phyloP scores from a whole-genome alignment of 2,797 vertebrate species.

The Melanogrammus aeglefinus region DNA sequence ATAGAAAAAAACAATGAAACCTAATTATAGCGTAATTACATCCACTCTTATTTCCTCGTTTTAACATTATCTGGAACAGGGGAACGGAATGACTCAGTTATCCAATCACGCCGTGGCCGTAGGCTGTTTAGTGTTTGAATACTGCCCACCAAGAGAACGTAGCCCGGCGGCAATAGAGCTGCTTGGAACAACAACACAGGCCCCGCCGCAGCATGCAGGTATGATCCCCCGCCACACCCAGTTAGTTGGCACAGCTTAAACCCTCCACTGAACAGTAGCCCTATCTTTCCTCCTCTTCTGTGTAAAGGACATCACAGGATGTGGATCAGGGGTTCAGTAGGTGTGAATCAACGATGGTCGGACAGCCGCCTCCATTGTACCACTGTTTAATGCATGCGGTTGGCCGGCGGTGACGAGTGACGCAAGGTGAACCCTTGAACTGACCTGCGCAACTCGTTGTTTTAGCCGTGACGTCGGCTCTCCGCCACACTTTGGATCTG shows the following conservation, averaged over 20 bases:
- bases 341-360: background rate
- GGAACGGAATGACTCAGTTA: too few relatives aligned
- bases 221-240: conserved; percentile 39
- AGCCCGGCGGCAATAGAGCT: conserved; percentile 25
- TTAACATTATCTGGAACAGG: background rate
- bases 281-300: conserved; percentile 27
- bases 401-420: background rate
- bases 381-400: background rate
- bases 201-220: conserved; percentile 31
- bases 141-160: conserved; percentile 21
- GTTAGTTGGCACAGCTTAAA: conserved; percentile 34
- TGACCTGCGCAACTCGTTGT: background rate
- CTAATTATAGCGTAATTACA: background rate
- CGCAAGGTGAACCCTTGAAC: background rate
- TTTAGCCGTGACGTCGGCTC: too few relatives aligned
- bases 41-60: background rate
- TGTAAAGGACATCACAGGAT: conserved; percentile 5
- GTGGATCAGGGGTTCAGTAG: background rate
- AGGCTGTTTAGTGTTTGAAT: too few relatives aligned
- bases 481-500: too few relatives aligned
- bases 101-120: too few relatives aligned
- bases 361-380: background rate
- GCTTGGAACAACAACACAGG: conserved; percentile 52
- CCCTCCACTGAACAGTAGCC: conserved; percentile 27
- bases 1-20: background rate